Conservation (phyloP, 1,140 invertebrate species). For the fruit fly (Drosophila melanogaster) region Release_6_plus_ISO1_MT NT_033777.3:18095501-18096000, state of each 20-base stretch:
- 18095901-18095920: conserved; percentile 71
- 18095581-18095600: conserved; percentile 1
- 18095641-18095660: too few relatives aligned
- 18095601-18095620: too few relatives aligned
- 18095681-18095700: background rate
- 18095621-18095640: conserved; percentile 8
- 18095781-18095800: conserved; percentile 23
- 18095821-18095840: conserved; percentile 16
- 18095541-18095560: conserved; percentile 33
- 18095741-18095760: conserved; percentile 17
- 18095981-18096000: conserved; percentile 24
- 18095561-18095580: conserved; percentile 30
- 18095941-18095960: conserved; percentile 61
- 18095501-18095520: conserved; percentile 4
- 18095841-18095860: conserved; percentile 18
- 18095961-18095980: conserved; percentile 33
- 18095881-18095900: conserved; percentile 23
- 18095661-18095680: too few relatives aligned
- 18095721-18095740: conserved; percentile 8
- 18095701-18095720: background rate
- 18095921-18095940: conserved; percentile 51
- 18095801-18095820: conserved; percentile 5
- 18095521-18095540: conserved; percentile 43
- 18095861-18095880: conserved; percentile 15
- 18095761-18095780: conserved; percentile 24